Conservation (phyloP, 1,140 invertebrate genomes). For the Solen grandis region DNA sequence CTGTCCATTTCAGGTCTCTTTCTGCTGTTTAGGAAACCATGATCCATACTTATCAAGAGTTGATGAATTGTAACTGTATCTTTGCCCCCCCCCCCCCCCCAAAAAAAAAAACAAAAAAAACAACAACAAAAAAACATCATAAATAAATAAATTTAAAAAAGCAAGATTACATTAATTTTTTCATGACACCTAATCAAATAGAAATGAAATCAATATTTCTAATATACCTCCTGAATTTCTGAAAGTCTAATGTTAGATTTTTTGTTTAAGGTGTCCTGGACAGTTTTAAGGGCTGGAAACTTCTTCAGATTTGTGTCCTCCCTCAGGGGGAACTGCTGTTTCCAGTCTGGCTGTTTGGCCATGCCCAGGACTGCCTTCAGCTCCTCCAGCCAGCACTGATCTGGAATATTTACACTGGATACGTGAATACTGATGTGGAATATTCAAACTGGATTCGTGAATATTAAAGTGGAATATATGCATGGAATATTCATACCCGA, state of each 20-base stretch:
- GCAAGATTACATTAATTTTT: too few species aligned
- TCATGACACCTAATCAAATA: too few species aligned
- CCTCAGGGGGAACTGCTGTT: slow-evolving; percentile 76
- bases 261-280: slow-evolving; percentile 75
- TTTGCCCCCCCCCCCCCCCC: too few species aligned
- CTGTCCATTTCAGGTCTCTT: too few species aligned
- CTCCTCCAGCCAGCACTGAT: slow-evolving; percentile 70
- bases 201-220: too few species aligned
- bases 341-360: slow-evolving; percentile 67
- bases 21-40: too few species aligned
- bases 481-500: too few species aligned
- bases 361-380: slow-evolving; percentile 60
- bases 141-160: too few species aligned
- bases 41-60: too few species aligned
- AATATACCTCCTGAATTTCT: slow-evolving; percentile 75
- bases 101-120: too few species aligned
- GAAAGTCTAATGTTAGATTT: slow-evolving; percentile 67
- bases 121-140: too few species aligned
- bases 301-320: slow-evolving; percentile 80
- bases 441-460: background rate
- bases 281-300: slow-evolving; percentile 76
- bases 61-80: too few species aligned
- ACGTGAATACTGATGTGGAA: background rate
- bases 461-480: background rate
- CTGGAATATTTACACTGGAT: slow-evolving; percentile 57